Evolutionary conservation across 2,888 invertebrate genomes (phyloP).

Genomic region (Allophyes oxyacanthae): DNA sequence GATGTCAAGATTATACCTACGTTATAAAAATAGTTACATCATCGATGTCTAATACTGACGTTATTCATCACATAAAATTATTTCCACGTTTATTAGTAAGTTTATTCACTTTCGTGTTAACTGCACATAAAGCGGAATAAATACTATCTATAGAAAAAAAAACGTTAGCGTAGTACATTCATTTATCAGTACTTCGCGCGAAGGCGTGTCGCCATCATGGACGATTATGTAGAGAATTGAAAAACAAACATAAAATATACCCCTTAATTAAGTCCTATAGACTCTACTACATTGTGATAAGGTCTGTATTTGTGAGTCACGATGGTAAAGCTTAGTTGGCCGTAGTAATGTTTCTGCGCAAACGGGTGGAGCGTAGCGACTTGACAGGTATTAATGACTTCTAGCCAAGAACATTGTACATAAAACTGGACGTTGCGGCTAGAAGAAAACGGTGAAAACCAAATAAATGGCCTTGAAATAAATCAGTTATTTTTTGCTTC

Average conservation of each 20-base stretch:
- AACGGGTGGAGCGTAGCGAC: conserved; percentile 76
- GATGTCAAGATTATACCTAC: no score
- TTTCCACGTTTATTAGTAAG: no score
- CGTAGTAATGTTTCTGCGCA: conserved; percentile 75
- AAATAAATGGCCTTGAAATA: no score
- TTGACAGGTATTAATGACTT: conserved; percentile 84
- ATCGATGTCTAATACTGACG: no score
- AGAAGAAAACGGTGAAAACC: no score
- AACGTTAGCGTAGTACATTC: conserved; percentile 20
- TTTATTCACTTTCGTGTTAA: neutral
- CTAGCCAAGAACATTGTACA: no score
- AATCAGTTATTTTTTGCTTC: no score
- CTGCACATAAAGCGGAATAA: conserved; percentile 8
- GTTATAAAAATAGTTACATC: no score
- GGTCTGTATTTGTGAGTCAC: conserved; percentile 49
- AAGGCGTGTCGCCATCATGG: conserved; percentile 49
- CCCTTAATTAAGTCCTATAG: neutral
- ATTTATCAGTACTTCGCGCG: conserved; percentile 41
- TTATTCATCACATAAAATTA: no score
- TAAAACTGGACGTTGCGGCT: no score
- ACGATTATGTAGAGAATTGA: conserved; percentile 46
- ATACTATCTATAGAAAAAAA: conserved; percentile 35
- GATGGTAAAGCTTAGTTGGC: conserved; percentile 35
- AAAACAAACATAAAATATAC: conserved; percentile 43
- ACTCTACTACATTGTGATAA: conserved; percentile 42